phyloP scores from a whole-genome alignment of 2,113 vertebrate species.

The Corydoras sp. region DNA sequence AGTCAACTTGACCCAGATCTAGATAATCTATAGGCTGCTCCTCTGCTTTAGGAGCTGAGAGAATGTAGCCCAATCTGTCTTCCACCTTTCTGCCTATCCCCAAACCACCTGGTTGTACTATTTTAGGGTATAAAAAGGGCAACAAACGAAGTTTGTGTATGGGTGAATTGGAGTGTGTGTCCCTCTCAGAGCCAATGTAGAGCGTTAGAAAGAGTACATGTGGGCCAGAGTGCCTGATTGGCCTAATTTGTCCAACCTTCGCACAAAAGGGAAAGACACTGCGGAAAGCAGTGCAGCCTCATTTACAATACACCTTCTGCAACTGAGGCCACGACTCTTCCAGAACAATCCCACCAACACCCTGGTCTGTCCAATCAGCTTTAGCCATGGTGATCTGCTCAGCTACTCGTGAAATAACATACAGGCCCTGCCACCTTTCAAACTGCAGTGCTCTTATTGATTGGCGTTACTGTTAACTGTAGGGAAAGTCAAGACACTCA shows the following conservation, averaged over 20 bases:
- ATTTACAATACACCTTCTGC: conserved; percentile 16
- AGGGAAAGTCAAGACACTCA: not conserved
- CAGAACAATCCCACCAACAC: conserved; percentile 12
- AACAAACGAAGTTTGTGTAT: conserved; percentile 28
- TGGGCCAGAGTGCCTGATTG: conserved; percentile 46
- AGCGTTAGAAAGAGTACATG: conserved; percentile 38
- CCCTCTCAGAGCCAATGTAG: conserved; percentile 17
- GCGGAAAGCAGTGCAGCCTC: conserved; percentile 31
- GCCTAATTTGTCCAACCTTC: conserved; percentile 52
- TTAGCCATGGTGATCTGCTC: conserved; percentile 14
- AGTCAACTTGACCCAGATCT: conserved; percentile 38
- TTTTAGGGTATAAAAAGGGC: conserved; percentile 18
- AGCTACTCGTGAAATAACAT: conserved; percentile 17
- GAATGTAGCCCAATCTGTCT: conserved; percentile 12
- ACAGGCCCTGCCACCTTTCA: not conserved
- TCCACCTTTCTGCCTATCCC: conserved; percentile 10
- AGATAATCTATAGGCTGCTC: conserved; percentile 16
- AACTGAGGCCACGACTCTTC: conserved; percentile 29
- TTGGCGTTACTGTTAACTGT: conserved; percentile 2
- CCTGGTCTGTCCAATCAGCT: conserved; percentile 6
- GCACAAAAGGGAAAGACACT: conserved; percentile 37
- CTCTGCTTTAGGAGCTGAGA: conserved; percentile 6
- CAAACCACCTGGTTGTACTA: conserved; percentile 7
- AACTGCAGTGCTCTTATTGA: conserved; percentile 26
- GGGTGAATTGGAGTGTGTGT: conserved; percentile 11